These are phyloP conservation scores for Falco naumanni DNA, from an alignment of 2,797 vertebrate species.

Conservation along the genomic window DNA sequence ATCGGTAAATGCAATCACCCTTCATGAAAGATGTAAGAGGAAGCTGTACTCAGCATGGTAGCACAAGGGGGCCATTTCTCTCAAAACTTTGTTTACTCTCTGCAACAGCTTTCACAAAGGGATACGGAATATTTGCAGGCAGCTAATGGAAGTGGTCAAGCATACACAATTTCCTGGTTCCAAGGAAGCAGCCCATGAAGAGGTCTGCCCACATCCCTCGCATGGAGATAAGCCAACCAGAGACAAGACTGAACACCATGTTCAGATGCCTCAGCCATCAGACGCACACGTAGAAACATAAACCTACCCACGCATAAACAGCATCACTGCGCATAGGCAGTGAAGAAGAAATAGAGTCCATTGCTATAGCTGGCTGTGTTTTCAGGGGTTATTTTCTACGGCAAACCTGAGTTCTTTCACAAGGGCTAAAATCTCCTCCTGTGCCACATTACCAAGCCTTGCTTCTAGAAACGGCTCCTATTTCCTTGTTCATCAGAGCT, in stretches of 20 bases:
- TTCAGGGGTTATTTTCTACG: not conserved
- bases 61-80: not conserved
- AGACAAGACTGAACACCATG: not conserved
- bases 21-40: not conserved
- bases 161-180: not conserved
- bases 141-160: not conserved
- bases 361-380: not conserved
- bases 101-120: accelerated
- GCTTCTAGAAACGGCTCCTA: not conserved
- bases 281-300: not conserved
- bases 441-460: not conserved
- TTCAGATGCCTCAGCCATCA: accelerated
- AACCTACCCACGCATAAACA: accelerated
- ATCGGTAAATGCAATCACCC: not conserved
- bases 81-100: not conserved
- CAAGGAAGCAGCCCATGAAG: not conserved
- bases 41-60: not conserved
- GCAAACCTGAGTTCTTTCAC: not conserved
- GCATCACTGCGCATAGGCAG: not conserved
- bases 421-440: not conserved
- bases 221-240: not conserved
- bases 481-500: not conserved
- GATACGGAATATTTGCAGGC: not conserved
- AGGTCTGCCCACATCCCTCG: not conserved
- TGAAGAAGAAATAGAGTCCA: not conserved